These are phyloP conservation scores for Marcusenius ussheri DNA, from an alignment of 2,113 vertebrate genomes.

Conservation along the genomic window DNA sequence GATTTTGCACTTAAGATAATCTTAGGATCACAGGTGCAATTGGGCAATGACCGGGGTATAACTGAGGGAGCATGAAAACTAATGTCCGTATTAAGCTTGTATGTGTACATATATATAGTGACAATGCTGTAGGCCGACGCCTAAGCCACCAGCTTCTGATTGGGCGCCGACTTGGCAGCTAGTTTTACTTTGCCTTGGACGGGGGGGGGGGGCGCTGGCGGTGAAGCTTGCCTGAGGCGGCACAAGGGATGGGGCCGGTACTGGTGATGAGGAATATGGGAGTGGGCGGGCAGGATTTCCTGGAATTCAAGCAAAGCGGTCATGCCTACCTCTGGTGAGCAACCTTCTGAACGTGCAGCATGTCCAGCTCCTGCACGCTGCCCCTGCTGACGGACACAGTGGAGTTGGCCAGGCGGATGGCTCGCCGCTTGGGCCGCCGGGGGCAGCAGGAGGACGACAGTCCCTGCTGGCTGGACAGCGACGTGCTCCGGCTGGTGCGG, in stretches of 20 bases:
- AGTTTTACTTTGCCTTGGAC: not conserved
- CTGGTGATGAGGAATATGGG: not conserved
- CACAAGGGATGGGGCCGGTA: not conserved
- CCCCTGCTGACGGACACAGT: constrained; percentile 76
- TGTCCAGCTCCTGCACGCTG: constrained; percentile 82
- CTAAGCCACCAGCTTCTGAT: not conserved
- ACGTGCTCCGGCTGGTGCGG: constrained; percentile 79
- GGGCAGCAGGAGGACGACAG: constrained; percentile 72
- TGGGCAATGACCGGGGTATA: not conserved
- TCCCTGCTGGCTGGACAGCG: constrained; percentile 75
- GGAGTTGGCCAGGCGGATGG: constrained; percentile 78
- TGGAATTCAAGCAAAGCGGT: not conserved
- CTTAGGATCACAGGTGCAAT: not conserved
- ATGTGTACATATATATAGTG: too few relatives aligned
- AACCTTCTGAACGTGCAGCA: constrained; percentile 59
- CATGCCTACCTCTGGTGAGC: constrained; percentile 64
- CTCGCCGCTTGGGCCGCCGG: constrained; percentile 65
- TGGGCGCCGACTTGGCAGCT: not conserved
- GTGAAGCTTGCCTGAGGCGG: not conserved
- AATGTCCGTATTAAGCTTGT: not conserved
- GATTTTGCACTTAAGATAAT: not conserved
- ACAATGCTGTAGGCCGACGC: not conserved
- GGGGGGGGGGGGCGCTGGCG: not conserved
- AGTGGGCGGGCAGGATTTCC: not conserved
- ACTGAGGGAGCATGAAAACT: not conserved